phyloP scores from a whole-genome alignment of 2,888 invertebrate genomes.

The Therioaphis trifolii region DNA sequence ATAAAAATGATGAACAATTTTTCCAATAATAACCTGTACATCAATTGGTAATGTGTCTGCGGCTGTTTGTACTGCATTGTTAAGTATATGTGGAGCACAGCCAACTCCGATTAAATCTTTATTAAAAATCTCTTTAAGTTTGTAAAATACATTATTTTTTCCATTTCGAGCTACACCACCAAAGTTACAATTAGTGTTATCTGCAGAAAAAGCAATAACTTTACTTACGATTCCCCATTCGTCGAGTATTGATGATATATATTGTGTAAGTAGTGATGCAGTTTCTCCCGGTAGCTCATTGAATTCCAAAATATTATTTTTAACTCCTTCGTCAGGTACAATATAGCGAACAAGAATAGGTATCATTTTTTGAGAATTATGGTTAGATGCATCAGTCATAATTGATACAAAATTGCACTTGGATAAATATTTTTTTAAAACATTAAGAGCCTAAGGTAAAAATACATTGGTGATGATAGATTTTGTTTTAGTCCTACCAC shows the following conservation, averaged over 20 bases:
- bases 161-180: too few relatives aligned
- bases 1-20: too few relatives aligned
- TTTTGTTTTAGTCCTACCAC: conserved; percentile 25
- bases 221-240: too few relatives aligned
- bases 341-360: conserved; percentile 6
- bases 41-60: too few relatives aligned
- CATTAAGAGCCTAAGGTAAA: not conserved
- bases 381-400: conserved; percentile 19
- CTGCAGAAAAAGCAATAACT: too few relatives aligned
- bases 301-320: conserved; percentile 4
- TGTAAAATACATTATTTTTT: too few relatives aligned
- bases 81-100: too few relatives aligned
- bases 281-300: not conserved
- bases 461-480: not conserved
- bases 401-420: conserved; percentile 15
- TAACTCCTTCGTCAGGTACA: not conserved
- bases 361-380: conserved; percentile 1
- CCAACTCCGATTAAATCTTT: too few relatives aligned
- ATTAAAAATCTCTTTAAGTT: too few relatives aligned
- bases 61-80: too few relatives aligned
- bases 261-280: not conserved
- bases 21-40: too few relatives aligned
- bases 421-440: conserved; percentile 5
- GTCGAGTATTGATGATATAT: conserved; percentile 5
- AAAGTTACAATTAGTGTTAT: too few relatives aligned